These are phyloP conservation scores for Drosophila fungiperda DNA, from an alignment of 2,888 invertebrate species.

Conservation along the genomic window DNA sequence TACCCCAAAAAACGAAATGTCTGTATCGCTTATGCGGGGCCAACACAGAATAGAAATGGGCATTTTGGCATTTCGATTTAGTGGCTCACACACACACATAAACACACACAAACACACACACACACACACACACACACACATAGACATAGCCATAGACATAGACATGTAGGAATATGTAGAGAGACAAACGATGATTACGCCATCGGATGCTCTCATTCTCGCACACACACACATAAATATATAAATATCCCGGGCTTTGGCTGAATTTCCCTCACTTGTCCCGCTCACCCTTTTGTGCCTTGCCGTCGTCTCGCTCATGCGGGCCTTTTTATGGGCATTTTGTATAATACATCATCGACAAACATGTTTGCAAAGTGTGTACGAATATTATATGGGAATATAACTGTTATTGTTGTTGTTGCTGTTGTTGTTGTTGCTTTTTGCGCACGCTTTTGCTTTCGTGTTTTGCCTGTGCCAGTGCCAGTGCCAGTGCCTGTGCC, in stretches of 20 bases:
- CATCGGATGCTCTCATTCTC: slow-evolving; percentile 77
- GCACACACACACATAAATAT: slow-evolving; percentile 22
- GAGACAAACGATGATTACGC: slow-evolving; percentile 81
- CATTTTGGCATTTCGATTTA: slow-evolving; percentile 82
- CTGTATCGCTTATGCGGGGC: slow-evolving; percentile 82
- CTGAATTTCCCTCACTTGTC: slow-evolving; percentile 14
- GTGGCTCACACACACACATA: slow-evolving; percentile 68
- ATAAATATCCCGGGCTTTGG: slow-evolving; percentile 30
- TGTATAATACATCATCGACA: slow-evolving; percentile 84
- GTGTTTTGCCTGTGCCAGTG: slow-evolving; percentile 13
- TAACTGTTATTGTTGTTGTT: slow-evolving; percentile 69
- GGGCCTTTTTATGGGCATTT: slow-evolving; percentile 83
- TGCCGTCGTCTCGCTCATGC: slow-evolving; percentile 81
- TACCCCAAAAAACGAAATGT: slow-evolving; percentile 81
- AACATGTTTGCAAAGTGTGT: slow-evolving; percentile 83
- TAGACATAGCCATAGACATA: slow-evolving; percentile 10
- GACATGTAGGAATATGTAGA: slow-evolving; percentile 30
- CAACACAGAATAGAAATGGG: slow-evolving; percentile 79
- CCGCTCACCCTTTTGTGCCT: slow-evolving; percentile 5
- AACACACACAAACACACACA: slow-evolving; percentile 27
- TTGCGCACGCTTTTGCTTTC: slow-evolving; percentile 75
- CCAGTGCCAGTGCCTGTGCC: not conserved
- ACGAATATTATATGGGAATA: slow-evolving; percentile 83
- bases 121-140: slow-evolving; percentile 13
- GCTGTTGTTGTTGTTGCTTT: slow-evolving; percentile 50